Base-by-base conservation (phyloP, 1,140 invertebrate species). In the Eumeta japonica region DNA sequence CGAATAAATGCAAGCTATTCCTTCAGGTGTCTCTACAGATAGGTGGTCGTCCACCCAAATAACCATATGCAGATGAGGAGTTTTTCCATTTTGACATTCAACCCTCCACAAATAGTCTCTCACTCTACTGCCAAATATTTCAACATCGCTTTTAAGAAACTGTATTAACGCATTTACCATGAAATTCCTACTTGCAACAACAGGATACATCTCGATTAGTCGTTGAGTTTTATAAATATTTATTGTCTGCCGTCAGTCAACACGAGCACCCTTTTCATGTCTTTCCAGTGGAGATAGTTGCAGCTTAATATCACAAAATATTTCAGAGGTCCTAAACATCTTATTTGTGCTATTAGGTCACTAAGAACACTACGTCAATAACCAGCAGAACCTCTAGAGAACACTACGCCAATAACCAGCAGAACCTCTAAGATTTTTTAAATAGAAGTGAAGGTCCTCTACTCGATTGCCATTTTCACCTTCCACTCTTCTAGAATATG, bases 221-320 rank as follows among this genome's bases (percentile, higher is more conserved):
- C 20, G 3, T 49, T 59, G 54, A 34, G 34, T 50, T 29, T 58
- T 55, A 36, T 54, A 15, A 41, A 61, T 42, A 32, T 43, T 32
- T 17, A 64, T 11, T 30, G 44, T 45, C 43, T 48, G 29, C 50
- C 50, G 46, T 58, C 62, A 36, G 48, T 49, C 28, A 70, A 48
- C 2, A 65, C 39, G 5, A n/a, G n/a, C 14, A 45, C 58, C 43
- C 55, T 70, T 30, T 37, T 41, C 37, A 50, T 48, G 45, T 63
- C 55, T 14, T 41, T 16, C 58, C 52, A 62, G 28, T 58, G 16
- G 3, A 65, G 36, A 50, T 70, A 60, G 48, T 70, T 67, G 11
- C 43, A 61, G 31, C 55, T 62, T 1, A 62, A 65, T 18, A 57
- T 67, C 13, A 65, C 19, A 39, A 67, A 68, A 13, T 48, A 64